A percentile compares a stretch with the other conserved stretches of the same genome.
Evolutionary conservation across 2,113 vertebrate genomes (phyloP).

Genomic region (Zosterops pallidus): DNA sequence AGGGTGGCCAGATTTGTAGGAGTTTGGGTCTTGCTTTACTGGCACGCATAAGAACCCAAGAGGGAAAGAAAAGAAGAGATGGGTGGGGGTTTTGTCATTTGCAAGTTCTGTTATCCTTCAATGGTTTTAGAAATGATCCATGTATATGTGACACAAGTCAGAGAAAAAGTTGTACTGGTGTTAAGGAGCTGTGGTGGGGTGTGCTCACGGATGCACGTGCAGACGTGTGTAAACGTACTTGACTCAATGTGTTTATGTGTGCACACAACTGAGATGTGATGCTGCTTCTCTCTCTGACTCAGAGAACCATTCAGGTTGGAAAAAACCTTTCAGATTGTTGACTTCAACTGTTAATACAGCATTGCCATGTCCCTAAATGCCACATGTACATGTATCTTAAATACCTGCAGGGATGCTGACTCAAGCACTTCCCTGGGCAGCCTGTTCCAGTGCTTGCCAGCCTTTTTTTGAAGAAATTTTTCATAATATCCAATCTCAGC

Average conservation of each 20-base stretch:
- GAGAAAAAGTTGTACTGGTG: background rate
- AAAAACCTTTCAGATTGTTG: background rate
- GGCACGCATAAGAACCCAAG: background rate
- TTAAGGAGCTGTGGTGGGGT: background rate
- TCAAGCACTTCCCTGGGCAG: background rate
- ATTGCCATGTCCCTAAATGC: background rate
- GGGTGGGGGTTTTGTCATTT: fast-evolving
- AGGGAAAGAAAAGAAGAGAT: background rate
- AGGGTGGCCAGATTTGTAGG: background rate
- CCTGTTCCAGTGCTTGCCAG: background rate
- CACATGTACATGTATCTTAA: background rate
- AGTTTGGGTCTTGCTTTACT: background rate
- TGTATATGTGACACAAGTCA: background rate
- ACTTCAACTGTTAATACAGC: background rate
- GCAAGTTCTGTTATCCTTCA: background rate
- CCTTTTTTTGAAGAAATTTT: background rate
- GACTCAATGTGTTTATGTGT: background rate
- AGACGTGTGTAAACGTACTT: fast-evolving
- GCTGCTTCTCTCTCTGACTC: background rate
- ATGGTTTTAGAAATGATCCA: background rate
- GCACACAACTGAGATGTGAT: fast-evolving
- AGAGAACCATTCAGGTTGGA: background rate
- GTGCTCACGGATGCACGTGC: fast-evolving
- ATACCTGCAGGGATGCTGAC: background rate
- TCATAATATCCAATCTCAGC: background rate